Evolutionary conservation across 1,140 invertebrate species (phyloP).

Genomic region (Hestina assimilis): DNA sequence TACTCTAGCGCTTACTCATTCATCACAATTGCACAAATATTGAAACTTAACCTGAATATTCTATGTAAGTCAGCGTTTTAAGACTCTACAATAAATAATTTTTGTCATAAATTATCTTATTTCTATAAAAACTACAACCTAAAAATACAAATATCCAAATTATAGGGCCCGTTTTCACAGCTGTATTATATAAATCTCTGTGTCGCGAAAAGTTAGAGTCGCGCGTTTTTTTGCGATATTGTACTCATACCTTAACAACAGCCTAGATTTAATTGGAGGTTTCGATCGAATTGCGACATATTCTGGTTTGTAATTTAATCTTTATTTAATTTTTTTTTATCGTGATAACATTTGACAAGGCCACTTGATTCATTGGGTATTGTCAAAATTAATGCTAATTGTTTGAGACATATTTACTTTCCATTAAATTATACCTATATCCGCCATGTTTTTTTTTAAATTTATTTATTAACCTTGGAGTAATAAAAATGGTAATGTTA

Average conservation of each 20-base stretch:
- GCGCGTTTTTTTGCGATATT: not conserved
- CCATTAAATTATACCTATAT: not conserved
- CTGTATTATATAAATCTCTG: no score
- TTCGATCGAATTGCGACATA: not conserved
- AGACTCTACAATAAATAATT: no score
- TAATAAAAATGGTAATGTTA: not conserved
- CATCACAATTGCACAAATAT: no score
- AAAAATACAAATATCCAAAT: no score
- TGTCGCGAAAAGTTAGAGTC: no score
- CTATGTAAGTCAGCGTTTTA: no score
- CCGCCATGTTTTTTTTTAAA: not conserved
- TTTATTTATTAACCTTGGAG: not conserved
- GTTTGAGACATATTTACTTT: not conserved
- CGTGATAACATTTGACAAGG: not conserved
- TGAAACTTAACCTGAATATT: no score
- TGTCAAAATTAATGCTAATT: not conserved
- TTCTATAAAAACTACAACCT: no score
- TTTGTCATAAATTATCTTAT: no score
- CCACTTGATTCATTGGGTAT: not conserved
- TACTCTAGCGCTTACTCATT: no score
- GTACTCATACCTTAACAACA: not conserved
- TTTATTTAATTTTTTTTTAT: not conserved
- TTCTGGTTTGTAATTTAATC: not conserved
- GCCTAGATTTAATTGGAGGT: slow-evolving; percentile 10
- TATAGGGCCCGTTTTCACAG: no score